Conservation (phyloP, 2,888 invertebrate genomes). For the Drosophila infuscata region DNA sequence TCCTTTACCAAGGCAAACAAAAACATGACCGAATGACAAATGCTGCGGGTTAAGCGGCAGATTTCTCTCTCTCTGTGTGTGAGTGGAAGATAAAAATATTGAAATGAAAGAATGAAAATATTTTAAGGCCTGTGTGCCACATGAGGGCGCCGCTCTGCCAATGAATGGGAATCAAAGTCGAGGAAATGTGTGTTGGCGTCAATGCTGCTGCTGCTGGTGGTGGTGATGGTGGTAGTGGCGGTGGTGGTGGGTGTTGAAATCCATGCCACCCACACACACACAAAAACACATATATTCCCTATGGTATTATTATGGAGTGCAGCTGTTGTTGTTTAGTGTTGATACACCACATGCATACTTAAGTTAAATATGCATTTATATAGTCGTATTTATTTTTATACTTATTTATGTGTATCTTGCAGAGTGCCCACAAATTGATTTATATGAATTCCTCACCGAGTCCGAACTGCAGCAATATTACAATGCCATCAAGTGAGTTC, state of each 20-base stretch:
- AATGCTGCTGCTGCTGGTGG: neutral
- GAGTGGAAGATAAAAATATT: conserved; percentile 52
- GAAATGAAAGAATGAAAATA: conserved; percentile 49
- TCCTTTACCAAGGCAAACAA: conserved; percentile 65
- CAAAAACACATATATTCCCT: conserved; percentile 5
- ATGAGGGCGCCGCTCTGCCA: conserved; percentile 49
- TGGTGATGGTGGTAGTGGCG: conserved; percentile 27
- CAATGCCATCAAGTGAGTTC: conserved; percentile 89
- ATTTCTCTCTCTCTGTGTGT: conserved; percentile 36
- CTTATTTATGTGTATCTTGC: conserved; percentile 52
- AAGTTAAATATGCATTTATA: conserved; percentile 61
- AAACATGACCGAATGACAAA: conserved; percentile 57
- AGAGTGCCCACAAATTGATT: conserved; percentile 86
- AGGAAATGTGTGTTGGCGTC: conserved; percentile 62
- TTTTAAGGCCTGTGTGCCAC: conserved; percentile 45
- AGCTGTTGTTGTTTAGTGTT: conserved; percentile 52
- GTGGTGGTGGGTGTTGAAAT: conserved; percentile 46
- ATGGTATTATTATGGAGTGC: conserved; percentile 48
- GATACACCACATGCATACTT: conserved; percentile 54
- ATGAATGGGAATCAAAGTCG: conserved; percentile 49
- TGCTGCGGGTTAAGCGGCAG: conserved; percentile 61
- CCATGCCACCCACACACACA: conserved; percentile 48
- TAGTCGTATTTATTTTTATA: conserved; percentile 62
- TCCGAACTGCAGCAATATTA: conserved; percentile 98
- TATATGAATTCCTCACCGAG: conserved; percentile 96